Conservation (phyloP, 2,888 invertebrate genomes). For the Chironomus riparius region DNA sequence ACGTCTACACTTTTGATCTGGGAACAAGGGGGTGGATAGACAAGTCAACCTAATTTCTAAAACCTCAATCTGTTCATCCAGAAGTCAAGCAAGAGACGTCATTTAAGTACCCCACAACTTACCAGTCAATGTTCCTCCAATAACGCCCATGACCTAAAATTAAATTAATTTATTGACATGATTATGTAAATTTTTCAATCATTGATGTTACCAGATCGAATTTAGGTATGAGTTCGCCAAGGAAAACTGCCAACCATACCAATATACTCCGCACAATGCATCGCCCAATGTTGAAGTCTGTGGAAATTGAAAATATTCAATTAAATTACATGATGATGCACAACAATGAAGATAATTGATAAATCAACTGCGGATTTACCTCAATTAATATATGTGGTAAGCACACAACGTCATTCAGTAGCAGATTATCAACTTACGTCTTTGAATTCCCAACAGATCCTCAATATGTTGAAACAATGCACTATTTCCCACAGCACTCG, state of each 20-base stretch:
- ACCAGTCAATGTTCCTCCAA: constrained; percentile 68
- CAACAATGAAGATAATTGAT: too few relatives aligned
- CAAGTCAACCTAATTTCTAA: too few relatives aligned
- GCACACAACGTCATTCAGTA: too few relatives aligned
- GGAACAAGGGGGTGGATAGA: too few relatives aligned
- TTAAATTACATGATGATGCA: background rate
- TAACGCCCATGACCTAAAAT: constrained; percentile 57
- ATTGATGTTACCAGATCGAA: constrained; percentile 55
- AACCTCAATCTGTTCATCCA: too few relatives aligned
- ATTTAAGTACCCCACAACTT: too few relatives aligned
- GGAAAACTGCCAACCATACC: constrained; percentile 58
- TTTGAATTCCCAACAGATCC: constrained; percentile 60
- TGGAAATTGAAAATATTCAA: constrained; percentile 31
- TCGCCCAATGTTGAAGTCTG: constrained; percentile 68
- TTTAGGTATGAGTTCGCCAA: constrained; percentile 73
- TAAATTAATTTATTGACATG: too few relatives aligned
- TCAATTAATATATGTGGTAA: background rate
- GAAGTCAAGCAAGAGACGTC: too few relatives aligned
- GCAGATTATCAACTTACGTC: constrained; percentile 47
- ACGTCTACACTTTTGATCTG: too few relatives aligned
- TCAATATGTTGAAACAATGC: constrained; percentile 77
- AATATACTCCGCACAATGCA: constrained; percentile 61
- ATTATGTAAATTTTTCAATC: too few relatives aligned
- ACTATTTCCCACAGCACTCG: constrained; percentile 67
- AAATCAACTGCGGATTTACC: background rate